A percentile compares a stretch with the other conserved stretches of the same genome.
Evolutionary conservation across 1,140 invertebrate species (phyloP).

Genomic region (Stegodyphus dumicola): DNA sequence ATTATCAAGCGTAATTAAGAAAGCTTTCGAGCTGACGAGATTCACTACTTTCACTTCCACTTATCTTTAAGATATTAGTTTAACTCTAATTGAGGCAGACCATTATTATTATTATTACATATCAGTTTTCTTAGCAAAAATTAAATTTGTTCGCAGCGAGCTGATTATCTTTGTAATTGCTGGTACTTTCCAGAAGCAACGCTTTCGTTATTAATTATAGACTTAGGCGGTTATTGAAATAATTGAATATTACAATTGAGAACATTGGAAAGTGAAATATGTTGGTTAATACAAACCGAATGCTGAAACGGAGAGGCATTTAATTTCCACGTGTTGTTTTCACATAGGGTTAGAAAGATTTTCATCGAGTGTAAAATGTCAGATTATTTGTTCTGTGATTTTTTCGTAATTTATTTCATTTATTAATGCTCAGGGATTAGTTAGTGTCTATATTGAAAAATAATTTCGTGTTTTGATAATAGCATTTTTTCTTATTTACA

Average conservation of each 20-base stretch:
- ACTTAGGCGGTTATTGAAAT: conserved; percentile 29
- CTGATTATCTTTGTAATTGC: conserved; percentile 35
- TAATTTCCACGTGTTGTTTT: too few species aligned
- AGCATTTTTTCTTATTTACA: too few species aligned
- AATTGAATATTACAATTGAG: neutral
- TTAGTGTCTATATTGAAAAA: too few species aligned
- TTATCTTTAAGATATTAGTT: conserved; percentile 36
- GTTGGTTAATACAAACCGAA: too few species aligned
- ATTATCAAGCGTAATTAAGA: conserved; percentile 41
- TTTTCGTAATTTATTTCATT: too few species aligned
- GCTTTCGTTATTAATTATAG: conserved; percentile 4
- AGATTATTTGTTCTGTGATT: too few species aligned
- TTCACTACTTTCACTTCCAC: conserved; percentile 21
- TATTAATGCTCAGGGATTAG: too few species aligned
- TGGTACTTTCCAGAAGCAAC: conserved; percentile 5
- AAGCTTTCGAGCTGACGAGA: conserved; percentile 5
- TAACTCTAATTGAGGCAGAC: conserved; percentile 21
- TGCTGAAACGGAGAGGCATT: too few species aligned
- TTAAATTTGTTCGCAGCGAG: conserved; percentile 14
- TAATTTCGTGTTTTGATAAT: too few species aligned
- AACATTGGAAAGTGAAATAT: too few species aligned
- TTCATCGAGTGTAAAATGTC: too few species aligned
- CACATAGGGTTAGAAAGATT: too few species aligned
- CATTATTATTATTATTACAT: conserved; percentile 26
- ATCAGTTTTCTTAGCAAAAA: conserved; percentile 48